Percentiles rank a stretch among this genome's conserved stretches.
Conservation (phyloP, 2,888 invertebrate genomes). For the Tinea pellionella region DNA sequence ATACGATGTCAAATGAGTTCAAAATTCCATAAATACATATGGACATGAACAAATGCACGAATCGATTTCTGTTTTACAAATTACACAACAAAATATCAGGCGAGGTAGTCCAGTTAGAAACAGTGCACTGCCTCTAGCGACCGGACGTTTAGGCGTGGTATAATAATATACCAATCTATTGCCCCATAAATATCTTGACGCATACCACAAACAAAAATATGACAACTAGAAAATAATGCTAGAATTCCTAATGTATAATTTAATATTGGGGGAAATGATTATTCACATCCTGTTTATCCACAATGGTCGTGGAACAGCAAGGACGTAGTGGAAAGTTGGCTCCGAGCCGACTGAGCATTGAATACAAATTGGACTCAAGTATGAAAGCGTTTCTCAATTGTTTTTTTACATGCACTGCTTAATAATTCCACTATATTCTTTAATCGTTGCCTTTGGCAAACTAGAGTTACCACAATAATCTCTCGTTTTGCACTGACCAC, state of each 20-base stretch:
- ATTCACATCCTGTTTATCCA: background rate
- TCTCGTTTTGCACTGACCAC: slow-evolving; percentile 46
- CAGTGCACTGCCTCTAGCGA: slow-evolving; percentile 8
- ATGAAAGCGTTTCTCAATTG: slow-evolving; percentile 49
- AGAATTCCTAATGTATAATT: background rate
- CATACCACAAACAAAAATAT: background rate
- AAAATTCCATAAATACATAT: slow-evolving; percentile 19
- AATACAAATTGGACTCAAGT: slow-evolving; percentile 61
- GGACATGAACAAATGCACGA: slow-evolving; percentile 16
- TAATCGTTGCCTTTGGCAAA: background rate
- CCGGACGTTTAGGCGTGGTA: slow-evolving; percentile 11
- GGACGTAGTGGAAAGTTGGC: slow-evolving; percentile 55
- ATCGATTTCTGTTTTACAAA: slow-evolving; percentile 17
- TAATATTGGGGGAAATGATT: background rate
- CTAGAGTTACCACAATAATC: background rate
- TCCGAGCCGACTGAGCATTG: slow-evolving; percentile 32
- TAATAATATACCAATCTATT: background rate
- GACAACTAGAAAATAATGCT: too few species aligned
- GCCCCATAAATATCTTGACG: background rate
- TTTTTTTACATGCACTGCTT: background rate
- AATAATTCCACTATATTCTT: background rate
- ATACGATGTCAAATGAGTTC: slow-evolving; percentile 27
- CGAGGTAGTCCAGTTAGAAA: slow-evolving; percentile 7
- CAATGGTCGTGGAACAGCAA: slow-evolving; percentile 35
- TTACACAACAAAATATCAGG: slow-evolving; percentile 14